Conservation (phyloP, 1,140 invertebrate genomes). For the Bombyx mori region DNA sequence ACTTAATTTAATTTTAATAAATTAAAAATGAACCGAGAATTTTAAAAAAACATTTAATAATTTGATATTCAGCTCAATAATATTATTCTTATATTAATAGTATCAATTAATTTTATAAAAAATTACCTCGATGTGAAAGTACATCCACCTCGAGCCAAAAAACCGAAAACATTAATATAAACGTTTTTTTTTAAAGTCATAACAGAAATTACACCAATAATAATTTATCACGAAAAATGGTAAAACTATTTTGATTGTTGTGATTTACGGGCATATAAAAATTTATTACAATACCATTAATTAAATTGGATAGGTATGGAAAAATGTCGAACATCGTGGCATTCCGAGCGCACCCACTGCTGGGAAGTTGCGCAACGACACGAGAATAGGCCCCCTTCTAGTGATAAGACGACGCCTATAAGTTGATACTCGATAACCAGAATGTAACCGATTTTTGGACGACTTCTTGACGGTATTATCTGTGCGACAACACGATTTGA, state of each 20-base stretch:
- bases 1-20: too few species aligned
- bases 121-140: too few species aligned
- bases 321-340: slow-evolving; percentile 1
- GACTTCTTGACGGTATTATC: not conserved
- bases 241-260: slow-evolving; percentile 3
- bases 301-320: slow-evolving; percentile 4
- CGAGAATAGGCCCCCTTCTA: slow-evolving; percentile 26
- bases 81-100: too few species aligned
- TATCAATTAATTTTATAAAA: too few species aligned
- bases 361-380: slow-evolving; percentile 19
- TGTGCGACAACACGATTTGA: too few species aligned
- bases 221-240: not conserved
- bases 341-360: slow-evolving; percentile 5
- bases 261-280: slow-evolving; percentile 9
- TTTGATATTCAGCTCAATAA: too few species aligned
- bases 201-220: too few species aligned
- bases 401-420: slow-evolving; percentile 34
- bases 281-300: slow-evolving; percentile 9
- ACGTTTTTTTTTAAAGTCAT: too few species aligned
- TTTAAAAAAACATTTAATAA: too few species aligned
- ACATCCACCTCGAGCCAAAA: too few species aligned
- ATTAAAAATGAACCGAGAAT: too few species aligned
- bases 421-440: slow-evolving; percentile 23
- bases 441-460: slow-evolving; percentile 6
- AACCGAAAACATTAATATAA: too few species aligned